phyloP scores from a whole-genome alignment of 2,113 vertebrate genomes.

The Catagonus wagneri region DNA sequence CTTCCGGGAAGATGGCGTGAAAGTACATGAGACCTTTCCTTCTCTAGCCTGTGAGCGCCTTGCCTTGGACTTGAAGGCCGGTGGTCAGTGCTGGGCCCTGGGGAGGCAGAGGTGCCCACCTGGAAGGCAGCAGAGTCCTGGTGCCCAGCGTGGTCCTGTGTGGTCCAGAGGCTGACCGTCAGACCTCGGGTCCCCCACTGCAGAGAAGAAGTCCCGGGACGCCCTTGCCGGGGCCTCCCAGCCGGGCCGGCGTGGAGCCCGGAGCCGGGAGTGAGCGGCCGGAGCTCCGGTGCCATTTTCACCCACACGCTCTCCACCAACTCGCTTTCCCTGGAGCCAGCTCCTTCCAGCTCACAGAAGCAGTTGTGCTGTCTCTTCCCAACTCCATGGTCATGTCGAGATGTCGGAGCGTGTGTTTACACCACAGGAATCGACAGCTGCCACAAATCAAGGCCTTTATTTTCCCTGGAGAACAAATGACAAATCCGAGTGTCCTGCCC shows the following conservation, averaged over 20 bases:
- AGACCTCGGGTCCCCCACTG: neutral
- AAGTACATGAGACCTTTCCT: accelerated
- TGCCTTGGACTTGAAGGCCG: neutral
- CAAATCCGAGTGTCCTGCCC: neutral
- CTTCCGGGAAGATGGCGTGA: neutral
- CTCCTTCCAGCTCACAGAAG: neutral
- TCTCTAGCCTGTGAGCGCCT: neutral
- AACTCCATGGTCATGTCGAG: too few species aligned
- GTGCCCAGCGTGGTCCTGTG: neutral
- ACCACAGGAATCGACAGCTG: neutral
- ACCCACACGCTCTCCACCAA: neutral
- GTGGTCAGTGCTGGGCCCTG: accelerated
- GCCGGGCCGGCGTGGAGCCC: neutral
- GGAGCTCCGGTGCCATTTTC: neutral
- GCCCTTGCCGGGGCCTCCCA: neutral
- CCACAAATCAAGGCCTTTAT: neutral
- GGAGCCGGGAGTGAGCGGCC: neutral
- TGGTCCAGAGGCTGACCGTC: neutral
- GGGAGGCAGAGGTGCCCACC: accelerated
- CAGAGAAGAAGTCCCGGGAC: neutral
- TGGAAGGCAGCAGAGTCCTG: neutral
- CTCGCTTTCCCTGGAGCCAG: neutral
- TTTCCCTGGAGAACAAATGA: neutral
- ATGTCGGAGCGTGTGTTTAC: neutral
- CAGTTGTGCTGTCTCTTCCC: accelerated